Percentiles rank a stretch among this genome's conserved stretches.
These are phyloP conservation scores for Antitype chi DNA, from an alignment of 2,888 invertebrate species.

Conservation along the genomic window DNA sequence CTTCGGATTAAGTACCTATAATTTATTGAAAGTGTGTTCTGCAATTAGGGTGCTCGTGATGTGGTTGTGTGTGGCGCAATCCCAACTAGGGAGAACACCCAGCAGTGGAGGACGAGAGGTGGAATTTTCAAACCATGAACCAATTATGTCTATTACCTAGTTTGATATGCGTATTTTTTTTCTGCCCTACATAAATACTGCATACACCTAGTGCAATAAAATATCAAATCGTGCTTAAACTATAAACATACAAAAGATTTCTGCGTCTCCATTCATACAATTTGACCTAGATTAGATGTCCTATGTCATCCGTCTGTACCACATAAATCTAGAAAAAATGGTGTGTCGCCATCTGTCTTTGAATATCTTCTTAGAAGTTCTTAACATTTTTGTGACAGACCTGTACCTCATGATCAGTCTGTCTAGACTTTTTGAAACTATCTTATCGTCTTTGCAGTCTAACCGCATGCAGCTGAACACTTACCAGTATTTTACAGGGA, in stretches of 20 bases:
- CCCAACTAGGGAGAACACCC: neutral
- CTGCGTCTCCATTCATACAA: constrained; percentile 26
- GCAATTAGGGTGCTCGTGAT: neutral
- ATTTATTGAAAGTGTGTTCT: neutral
- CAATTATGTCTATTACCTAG: neutral
- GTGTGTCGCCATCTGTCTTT: neutral
- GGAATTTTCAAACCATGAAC: too few relatives aligned
- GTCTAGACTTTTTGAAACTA: neutral
- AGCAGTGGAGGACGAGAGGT: neutral
- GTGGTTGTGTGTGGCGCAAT: too few relatives aligned
- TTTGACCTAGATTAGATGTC: constrained; percentile 21
- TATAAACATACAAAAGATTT: constrained; percentile 18
- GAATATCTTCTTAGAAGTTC: too few relatives aligned
- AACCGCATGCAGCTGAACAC: too few relatives aligned
- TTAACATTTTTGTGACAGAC: too few relatives aligned
- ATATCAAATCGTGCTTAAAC: constrained; percentile 14
- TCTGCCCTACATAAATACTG: neutral
- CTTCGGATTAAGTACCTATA: too few relatives aligned
- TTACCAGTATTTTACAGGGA: too few relatives aligned
- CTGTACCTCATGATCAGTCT: neutral
- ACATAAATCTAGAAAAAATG: constrained; percentile 7
- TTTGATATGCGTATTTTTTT: neutral
- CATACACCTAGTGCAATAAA: neutral
- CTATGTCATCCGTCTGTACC: neutral
- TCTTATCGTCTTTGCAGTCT: too few relatives aligned